Percentiles rank a stretch among this genome's conserved stretches.
phyloP scores from a whole-genome alignment of 2,797 vertebrate species.

The Yasuhikotakia modesta region DNA sequence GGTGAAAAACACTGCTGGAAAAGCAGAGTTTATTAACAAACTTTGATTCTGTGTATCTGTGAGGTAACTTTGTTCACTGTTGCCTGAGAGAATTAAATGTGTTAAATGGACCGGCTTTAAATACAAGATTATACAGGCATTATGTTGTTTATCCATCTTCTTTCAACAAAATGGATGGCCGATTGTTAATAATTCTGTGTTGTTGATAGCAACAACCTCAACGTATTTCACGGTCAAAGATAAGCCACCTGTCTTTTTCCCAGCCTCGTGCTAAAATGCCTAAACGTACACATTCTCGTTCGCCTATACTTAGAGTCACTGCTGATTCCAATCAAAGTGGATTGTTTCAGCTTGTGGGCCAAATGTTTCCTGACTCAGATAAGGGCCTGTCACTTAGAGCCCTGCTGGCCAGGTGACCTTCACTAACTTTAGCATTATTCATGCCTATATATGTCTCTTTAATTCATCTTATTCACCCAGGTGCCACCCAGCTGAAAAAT shows the following conservation, averaged over 20 bases:
- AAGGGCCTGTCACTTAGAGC: constrained; percentile 68
- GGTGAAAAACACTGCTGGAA: constrained; percentile 14
- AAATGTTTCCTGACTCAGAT: constrained; percentile 69
- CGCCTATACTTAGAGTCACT: constrained; percentile 42
- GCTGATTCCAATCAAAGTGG: constrained; percentile 73
- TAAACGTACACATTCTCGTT: constrained; percentile 11
- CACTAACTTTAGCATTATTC: constrained; percentile 69
- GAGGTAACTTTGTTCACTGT: background rate
- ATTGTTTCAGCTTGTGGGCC: constrained; percentile 62
- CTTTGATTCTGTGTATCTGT: constrained; percentile 22
- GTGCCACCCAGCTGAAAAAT: constrained; percentile 34
- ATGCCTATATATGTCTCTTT: constrained; percentile 60
- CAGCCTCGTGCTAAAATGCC: constrained; percentile 15
- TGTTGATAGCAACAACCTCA: constrained; percentile 22
- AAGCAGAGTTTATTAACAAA: constrained; percentile 38
- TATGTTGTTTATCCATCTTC: constrained; percentile 25
- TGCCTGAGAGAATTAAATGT: constrained; percentile 10
- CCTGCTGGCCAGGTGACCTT: constrained; percentile 76
- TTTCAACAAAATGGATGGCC: constrained; percentile 29
- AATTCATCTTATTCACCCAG: constrained; percentile 31
- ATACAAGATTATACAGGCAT: constrained; percentile 27
- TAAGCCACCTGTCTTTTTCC: constrained; percentile 41
- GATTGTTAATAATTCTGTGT: constrained; percentile 12
- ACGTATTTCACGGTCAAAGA: constrained; percentile 41
- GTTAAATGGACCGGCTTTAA: background rate